These are phyloP conservation scores for Rhimphoctona megacephalus DNA, from an alignment of 2,888 invertebrate species.

Conservation along the genomic window DNA sequence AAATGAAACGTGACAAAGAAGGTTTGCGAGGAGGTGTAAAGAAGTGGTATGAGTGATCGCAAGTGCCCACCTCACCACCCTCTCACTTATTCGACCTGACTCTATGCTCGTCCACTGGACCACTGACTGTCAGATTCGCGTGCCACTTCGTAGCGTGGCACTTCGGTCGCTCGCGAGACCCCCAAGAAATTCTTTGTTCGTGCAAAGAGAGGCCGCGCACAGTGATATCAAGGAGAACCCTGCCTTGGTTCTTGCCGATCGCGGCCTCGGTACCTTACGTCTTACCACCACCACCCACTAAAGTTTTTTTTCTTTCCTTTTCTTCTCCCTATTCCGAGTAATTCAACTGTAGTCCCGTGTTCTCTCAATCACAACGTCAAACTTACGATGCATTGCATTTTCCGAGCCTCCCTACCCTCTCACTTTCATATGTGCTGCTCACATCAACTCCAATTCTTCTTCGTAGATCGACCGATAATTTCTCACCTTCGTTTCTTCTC, in stretches of 20 bases:
- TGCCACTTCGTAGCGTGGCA: slow-evolving; percentile 45
- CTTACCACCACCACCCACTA: slow-evolving; percentile 41
- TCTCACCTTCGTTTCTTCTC: neutral
- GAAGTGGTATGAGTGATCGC: slow-evolving; percentile 5
- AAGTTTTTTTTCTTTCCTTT: neutral
- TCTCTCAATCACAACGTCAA: slow-evolving; percentile 67
- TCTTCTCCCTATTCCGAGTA: slow-evolving; percentile 23
- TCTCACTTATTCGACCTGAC: slow-evolving; percentile 61
- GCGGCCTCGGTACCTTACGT: slow-evolving; percentile 10
- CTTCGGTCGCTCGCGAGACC: slow-evolving; percentile 45
- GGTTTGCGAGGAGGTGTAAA: neutral
- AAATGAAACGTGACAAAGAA: neutral
- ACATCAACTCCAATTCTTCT: neutral
- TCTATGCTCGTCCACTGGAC: slow-evolving; percentile 69
- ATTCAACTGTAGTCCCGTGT: slow-evolving; percentile 37
- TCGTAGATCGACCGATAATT: neutral
- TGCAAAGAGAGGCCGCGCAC: slow-evolving; percentile 55
- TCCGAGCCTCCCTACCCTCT: slow-evolving; percentile 73
- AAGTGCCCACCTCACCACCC: slow-evolving; percentile 60
- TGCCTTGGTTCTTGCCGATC: slow-evolving; percentile 42
- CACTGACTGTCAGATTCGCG: slow-evolving; percentile 67
- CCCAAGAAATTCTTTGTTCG: slow-evolving; percentile 68
- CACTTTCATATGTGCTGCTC: neutral
- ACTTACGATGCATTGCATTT: slow-evolving; percentile 63
- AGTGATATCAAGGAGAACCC: slow-evolving; percentile 58